phyloP scores from a whole-genome alignment of 2,888 invertebrate genomes.

The Drosophila emarginata region DNA sequence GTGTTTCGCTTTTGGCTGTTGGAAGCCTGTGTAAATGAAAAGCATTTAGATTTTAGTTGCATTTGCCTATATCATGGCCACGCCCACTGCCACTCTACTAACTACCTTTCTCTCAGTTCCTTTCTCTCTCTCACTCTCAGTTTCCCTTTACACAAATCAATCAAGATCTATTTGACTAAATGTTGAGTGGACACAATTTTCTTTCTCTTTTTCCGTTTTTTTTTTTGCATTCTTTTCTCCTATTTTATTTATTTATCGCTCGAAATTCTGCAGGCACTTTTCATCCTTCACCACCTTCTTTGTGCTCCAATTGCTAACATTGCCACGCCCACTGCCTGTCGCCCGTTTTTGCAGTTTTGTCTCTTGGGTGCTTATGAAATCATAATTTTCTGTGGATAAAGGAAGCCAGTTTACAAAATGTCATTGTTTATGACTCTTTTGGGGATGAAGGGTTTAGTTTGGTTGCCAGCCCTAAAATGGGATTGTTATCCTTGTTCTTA shows the following conservation, averaged over 20 bases:
- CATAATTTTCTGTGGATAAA: conserved; percentile 61
- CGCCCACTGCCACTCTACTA: too few species aligned
- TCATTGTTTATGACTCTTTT: conserved; percentile 64
- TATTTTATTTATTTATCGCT: neutral
- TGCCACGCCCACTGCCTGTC: conserved; percentile 6
- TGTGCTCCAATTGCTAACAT: neutral
- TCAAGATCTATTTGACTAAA: conserved; percentile 3
- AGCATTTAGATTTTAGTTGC: neutral
- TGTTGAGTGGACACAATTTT: conserved; percentile 4
- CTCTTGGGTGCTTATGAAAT: conserved; percentile 45
- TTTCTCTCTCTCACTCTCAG: neutral
- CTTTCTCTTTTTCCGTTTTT: neutral
- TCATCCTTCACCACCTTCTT: neutral
- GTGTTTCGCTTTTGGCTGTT: conserved; percentile 2
- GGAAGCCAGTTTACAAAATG: conserved; percentile 36
- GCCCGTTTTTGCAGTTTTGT: conserved; percentile 6
- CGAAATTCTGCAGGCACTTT: neutral
- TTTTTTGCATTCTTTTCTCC: neutral
- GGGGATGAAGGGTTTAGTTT: conserved; percentile 33
- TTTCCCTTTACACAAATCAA: conserved; percentile 2
- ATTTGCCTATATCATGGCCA: neutral
- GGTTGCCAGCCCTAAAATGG: neutral
- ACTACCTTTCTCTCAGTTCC: conserved; percentile 8
- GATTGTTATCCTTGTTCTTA: neutral
- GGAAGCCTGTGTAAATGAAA: conserved; percentile 1